Percentiles rank a stretch among this genome's conserved stretches.
Conservation (phyloP, 2,797 vertebrate genomes). For the Telmatherina bonti region DNA sequence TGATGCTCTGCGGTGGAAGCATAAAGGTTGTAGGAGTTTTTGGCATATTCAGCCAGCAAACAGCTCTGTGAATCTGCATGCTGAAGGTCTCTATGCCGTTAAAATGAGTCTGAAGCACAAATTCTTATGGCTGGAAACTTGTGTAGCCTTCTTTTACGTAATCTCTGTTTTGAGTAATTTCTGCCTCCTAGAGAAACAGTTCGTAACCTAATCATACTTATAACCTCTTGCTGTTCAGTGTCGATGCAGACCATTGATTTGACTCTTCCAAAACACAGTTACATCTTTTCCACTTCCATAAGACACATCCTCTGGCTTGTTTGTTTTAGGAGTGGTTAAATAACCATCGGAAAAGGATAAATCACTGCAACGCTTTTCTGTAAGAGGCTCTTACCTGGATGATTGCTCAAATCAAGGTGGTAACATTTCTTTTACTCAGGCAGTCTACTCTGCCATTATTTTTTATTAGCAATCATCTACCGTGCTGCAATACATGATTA, state of each 20-base stretch:
- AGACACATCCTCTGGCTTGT: not conserved
- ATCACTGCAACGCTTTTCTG: not conserved
- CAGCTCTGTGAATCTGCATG: not conserved
- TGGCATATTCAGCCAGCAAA: not conserved
- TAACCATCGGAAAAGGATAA: not conserved
- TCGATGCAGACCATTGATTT: not conserved
- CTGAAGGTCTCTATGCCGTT: not conserved
- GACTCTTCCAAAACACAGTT: not conserved
- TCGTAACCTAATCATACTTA: not conserved
- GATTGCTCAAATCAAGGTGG: not conserved
- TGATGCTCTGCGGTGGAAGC: no score
- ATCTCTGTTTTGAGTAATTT: not conserved
- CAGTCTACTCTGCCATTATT: slow-evolving; percentile 10
- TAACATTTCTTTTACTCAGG: not conserved
- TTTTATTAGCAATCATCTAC: slow-evolving; percentile 11
- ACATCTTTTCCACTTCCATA: not conserved
- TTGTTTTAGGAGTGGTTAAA: not conserved
- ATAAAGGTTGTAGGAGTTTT: no score
- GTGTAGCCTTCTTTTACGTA: no score
- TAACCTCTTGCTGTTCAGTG: not conserved
- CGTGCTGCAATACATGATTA: slow-evolving; percentile 23
- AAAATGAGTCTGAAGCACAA: not conserved
- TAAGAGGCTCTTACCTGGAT: not conserved
- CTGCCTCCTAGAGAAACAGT: not conserved
- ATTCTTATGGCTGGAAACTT: not conserved